Percentiles rank a stretch among this genome's conserved stretches.
Evolutionary conservation across 2,888 invertebrate species (phyloP).

Genomic region (Eudasyphora cyanicolor): DNA sequence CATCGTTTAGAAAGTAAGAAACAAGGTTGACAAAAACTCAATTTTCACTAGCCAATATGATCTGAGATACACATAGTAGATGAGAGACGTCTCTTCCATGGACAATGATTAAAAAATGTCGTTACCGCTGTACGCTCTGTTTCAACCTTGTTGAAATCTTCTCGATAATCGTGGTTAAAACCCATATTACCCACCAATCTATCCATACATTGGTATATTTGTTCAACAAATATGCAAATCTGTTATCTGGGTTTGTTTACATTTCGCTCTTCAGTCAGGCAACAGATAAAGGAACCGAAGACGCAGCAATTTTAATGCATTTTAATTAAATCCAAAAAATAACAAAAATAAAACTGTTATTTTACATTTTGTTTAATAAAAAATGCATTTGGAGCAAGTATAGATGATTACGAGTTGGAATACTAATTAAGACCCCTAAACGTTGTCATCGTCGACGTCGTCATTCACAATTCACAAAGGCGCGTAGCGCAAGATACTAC

Average conservation of each 20-base stretch:
- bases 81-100: too few relatives aligned
- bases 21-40: too few relatives aligned
- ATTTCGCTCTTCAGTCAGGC: not conserved
- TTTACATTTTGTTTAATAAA: slow-evolving; percentile 57
- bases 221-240: not conserved
- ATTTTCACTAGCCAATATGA: too few relatives aligned
- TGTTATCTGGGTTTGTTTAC: slow-evolving; percentile 15
- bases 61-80: too few relatives aligned
- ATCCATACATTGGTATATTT: too few relatives aligned
- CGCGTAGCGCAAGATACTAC: not conserved
- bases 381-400: slow-evolving; percentile 66
- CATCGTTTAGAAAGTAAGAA: too few relatives aligned
- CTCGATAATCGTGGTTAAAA: not conserved
- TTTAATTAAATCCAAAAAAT: slow-evolving; percentile 34
- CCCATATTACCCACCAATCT: too few relatives aligned
- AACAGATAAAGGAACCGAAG: slow-evolving; percentile 6
- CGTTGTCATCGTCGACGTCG: not conserved
- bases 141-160: not conserved
- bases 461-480: not conserved
- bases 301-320: slow-evolving; percentile 16
- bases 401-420: slow-evolving; percentile 64
- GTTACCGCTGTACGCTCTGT: too few relatives aligned
- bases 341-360: slow-evolving; percentile 18
- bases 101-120: too few relatives aligned
- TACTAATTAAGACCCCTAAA: slow-evolving; percentile 60